These are phyloP conservation scores for Varanus komodoensis DNA, from an alignment of 2,113 vertebrate species.

Conservation along the genomic window DNA sequence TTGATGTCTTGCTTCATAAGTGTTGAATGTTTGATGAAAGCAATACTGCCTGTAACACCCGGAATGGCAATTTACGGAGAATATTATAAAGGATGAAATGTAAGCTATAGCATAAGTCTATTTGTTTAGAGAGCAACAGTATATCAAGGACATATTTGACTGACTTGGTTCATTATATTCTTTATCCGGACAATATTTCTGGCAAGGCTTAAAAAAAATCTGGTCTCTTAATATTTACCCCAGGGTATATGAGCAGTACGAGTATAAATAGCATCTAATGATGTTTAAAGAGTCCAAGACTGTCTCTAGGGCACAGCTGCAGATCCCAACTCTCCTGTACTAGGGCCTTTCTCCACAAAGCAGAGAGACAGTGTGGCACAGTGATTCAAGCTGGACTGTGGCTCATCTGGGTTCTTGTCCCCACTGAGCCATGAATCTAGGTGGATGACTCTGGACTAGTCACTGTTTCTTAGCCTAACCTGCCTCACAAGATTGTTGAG, in stretches of 20 bases:
- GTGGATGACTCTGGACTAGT: too few relatives aligned
- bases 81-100: conserved; percentile 2
- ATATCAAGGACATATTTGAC: background rate
- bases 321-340: background rate
- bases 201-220: background rate
- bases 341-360: background rate
- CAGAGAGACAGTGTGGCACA: background rate
- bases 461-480: too few relatives aligned
- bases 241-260: background rate
- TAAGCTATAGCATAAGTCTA: background rate
- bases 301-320: background rate
- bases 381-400: too few relatives aligned
- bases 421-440: too few relatives aligned
- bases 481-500: too few relatives aligned
- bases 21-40: background rate
- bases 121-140: background rate
- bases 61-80: background rate
- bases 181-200: background rate
- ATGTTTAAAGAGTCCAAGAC: background rate
- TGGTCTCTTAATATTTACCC: background rate
- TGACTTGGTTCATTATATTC: background rate
- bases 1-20: background rate
- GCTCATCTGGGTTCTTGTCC: too few relatives aligned
- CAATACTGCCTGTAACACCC: background rate
- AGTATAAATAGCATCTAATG: background rate